Evolutionary conservation across 2,113 vertebrate genomes (phyloP), one percentile per base, ranked within the genome.

Genomic region (Synchiropus splendidus): DNA sequence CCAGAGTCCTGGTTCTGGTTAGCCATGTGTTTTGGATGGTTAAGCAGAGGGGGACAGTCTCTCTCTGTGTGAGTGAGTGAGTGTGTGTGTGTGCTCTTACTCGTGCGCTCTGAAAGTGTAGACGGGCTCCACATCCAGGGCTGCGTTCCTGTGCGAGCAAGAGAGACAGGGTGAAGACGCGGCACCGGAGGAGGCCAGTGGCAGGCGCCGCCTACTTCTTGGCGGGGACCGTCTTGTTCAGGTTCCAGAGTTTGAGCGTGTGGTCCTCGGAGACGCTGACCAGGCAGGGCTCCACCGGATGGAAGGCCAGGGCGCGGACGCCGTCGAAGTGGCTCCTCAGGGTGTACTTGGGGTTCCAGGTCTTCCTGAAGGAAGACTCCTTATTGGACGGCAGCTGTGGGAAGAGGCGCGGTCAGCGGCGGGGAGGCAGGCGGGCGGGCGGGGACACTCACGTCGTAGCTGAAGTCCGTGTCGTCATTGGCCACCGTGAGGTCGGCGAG

Each of bases 211-310:
- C n/a, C n/a, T 89, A 87, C 95, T 97, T 99, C 90, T 97, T 99
- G 85, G 94, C 93, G 74, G 95, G 90, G 84, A 98, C 90, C 0
- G 95, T 99, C 88, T 99, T 99, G 78, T 92, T 95, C 61, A 99
- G 85, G 83, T 99, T 99, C 95, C 95, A 98, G 40, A 99, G 89
- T 78, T 99, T 99, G 17, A 99, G 86, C 39, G 94, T 98, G 74
- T 99, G 93, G 77, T 99, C 95, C 81, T 99, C 95, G 35, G 94
- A 97, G 75, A 92, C 95, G 44, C 92, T 98, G 79, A 98, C 89
- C 83, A 99, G 85, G 67, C 94, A 92, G 65, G 94, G 92, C 78
- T 99, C 95, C 48, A 92, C 80, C 18, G 95, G 95, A 80, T 99
- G 95, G 82, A 99, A 98, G 71, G 91, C 93, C 80, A 99, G 85